Evolutionary conservation across 2,888 invertebrate species (phyloP).

Genomic region (Microplitis manilae): DNA sequence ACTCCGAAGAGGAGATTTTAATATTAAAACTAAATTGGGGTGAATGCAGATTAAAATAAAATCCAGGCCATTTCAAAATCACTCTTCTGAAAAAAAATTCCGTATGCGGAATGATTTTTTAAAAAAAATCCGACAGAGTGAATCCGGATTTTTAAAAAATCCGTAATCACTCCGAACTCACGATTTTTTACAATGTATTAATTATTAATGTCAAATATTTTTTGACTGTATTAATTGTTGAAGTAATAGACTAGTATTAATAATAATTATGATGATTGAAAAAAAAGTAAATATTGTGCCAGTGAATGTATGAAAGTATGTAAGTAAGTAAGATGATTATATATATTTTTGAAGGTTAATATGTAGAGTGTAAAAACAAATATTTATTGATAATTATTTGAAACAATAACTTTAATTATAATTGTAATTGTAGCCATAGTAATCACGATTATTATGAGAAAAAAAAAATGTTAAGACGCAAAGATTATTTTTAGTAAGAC

Average conservation of each 20-base stretch:
- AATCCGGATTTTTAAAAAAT: too few species aligned
- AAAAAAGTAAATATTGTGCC: neutral
- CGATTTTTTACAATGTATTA: too few species aligned
- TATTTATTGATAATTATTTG: neutral
- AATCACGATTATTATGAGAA: neutral
- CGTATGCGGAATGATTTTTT: too few species aligned
- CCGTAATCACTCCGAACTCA: too few species aligned
- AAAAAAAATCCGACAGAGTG: too few species aligned
- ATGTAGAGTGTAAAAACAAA: constrained; percentile 5
- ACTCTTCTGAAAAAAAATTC: too few species aligned
- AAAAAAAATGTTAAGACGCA: neutral
- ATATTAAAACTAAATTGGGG: too few species aligned
- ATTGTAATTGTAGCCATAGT: neutral
- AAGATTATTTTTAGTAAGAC: neutral
- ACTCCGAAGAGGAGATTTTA: too few species aligned
- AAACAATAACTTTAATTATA: neutral
- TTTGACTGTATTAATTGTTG: too few species aligned
- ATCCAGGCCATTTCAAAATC: too few species aligned
- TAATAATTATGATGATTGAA: neutral
- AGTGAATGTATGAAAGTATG: constrained; percentile 1
- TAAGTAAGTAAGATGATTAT: neutral
- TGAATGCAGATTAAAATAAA: too few species aligned
- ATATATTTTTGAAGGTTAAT: neutral
- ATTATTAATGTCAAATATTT: too few species aligned
- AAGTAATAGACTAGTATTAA: neutral